Percentiles rank a stretch among this genome's conserved stretches.
These are phyloP conservation scores for Peribatodes rhomboidaria DNA, from an alignment of 2,888 invertebrate genomes.

Conservation along the genomic window DNA sequence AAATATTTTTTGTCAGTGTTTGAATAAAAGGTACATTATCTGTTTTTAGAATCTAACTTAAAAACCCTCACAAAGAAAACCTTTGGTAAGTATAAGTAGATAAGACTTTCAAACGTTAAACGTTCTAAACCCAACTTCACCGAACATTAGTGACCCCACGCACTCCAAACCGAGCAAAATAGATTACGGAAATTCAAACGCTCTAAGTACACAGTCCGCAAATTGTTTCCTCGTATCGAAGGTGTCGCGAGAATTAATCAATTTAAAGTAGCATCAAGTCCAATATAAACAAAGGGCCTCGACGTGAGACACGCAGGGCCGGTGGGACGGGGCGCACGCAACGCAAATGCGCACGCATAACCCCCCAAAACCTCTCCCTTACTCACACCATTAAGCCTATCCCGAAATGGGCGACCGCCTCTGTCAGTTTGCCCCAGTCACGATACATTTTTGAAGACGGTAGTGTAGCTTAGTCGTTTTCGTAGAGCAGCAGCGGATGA, in stretches of 20 bases:
- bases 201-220: slow-evolving; percentile 46
- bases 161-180: slow-evolving; percentile 17
- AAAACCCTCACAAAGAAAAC: neutral
- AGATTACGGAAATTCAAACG: slow-evolving; percentile 31
- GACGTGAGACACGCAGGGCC: slow-evolving; percentile 72
- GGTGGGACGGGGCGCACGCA: slow-evolving; percentile 55
- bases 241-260: slow-evolving; percentile 81
- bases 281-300: slow-evolving; percentile 83
- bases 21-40: no score
- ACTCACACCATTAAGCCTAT: slow-evolving; percentile 70
- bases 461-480: slow-evolving; percentile 4
- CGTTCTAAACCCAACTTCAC: neutral
- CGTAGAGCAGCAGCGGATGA: neutral
- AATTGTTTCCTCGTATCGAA: slow-evolving; percentile 64
- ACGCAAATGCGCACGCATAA: slow-evolving; percentile 72
- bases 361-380: slow-evolving; percentile 65
- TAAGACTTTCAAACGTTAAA: neutral
- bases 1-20: no score
- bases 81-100: no score
- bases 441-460: slow-evolving; percentile 23
- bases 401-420: slow-evolving; percentile 76
- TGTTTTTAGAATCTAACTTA: neutral
- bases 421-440: slow-evolving; percentile 77
- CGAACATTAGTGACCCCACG: neutral
- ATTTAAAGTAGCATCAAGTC: slow-evolving; percentile 82